phyloP scores from a whole-genome alignment of 1,140 invertebrate species.

The Octopus bimaculoides region DNA sequence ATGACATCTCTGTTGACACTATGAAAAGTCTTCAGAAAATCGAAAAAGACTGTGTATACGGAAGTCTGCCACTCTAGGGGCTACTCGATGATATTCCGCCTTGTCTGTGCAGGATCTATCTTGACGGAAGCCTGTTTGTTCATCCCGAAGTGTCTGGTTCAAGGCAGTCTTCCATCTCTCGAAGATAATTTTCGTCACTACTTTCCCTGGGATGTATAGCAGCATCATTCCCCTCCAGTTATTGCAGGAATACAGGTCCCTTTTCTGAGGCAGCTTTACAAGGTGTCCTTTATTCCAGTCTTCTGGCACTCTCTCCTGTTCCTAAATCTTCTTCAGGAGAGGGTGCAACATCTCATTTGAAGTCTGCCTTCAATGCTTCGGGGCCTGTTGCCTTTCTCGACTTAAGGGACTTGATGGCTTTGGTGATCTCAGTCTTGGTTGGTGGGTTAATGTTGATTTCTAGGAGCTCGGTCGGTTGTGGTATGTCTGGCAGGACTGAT shows the following conservation, averaged over 20 bases:
- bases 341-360: conserved; percentile 2
- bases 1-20: conserved; percentile 30
- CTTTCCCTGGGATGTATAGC: conserved; percentile 31
- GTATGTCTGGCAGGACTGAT: neutral
- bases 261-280: conserved; percentile 26
- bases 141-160: conserved; percentile 18
- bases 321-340: conserved; percentile 18
- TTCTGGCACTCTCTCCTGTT: conserved; percentile 17
- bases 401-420: neutral
- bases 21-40: conserved; percentile 43
- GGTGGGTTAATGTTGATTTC: neutral
- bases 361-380: neutral
- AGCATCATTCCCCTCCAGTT: conserved; percentile 32
- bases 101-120: conserved; percentile 27
- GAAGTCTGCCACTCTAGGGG: conserved; percentile 33
- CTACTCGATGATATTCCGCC: conserved; percentile 35
- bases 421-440: neutral
- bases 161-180: conserved; percentile 19
- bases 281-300: conserved; percentile 21
- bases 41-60: conserved; percentile 9
- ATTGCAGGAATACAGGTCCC: conserved; percentile 1
- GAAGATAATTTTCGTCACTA: conserved; percentile 22
- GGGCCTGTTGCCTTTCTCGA: conserved; percentile 8
- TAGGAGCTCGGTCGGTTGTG: neutral
- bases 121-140: conserved; percentile 24